phyloP scores from a whole-genome alignment of 2,797 vertebrate genomes.

The Allobates femoralis region DNA sequence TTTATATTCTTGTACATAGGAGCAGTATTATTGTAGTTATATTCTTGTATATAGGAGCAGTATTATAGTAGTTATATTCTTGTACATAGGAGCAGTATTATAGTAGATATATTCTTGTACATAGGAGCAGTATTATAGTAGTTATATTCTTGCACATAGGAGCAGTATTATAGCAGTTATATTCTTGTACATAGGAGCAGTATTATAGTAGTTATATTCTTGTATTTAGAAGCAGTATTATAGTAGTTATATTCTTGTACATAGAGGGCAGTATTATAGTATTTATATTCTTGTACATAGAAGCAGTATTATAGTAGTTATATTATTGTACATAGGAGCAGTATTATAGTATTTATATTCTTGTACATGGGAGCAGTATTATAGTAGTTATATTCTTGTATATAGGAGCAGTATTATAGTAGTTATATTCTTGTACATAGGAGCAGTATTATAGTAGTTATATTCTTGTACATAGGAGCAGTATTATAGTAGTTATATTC shows the following conservation, averaged over 20 bases:
- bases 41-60: neutral
- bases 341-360: conserved; percentile 11
- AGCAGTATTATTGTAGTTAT: neutral
- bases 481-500: conserved; percentile 21
- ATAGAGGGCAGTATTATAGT: neutral
- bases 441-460: neutral
- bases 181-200: conserved; percentile 4
- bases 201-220: conserved; percentile 14
- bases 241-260: conserved; percentile 12
- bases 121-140: conserved; percentile 1
- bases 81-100: neutral
- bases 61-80: neutral
- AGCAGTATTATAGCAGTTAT: conserved; percentile 21
- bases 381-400: conserved; percentile 9
- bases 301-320: neutral
- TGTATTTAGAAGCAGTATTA: neutral
- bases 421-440: conserved; percentile 13
- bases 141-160: conserved; percentile 1
- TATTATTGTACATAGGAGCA: neutral
- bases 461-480: neutral
- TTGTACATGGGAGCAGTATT: neutral
- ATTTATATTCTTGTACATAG: neutral
- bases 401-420: neutral
- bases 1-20: conserved; percentile 2
- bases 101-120: neutral